These are phyloP conservation scores for Pseudonaja textilis DNA, from an alignment of 2,113 vertebrate genomes.

Conservation along the genomic window DNA sequence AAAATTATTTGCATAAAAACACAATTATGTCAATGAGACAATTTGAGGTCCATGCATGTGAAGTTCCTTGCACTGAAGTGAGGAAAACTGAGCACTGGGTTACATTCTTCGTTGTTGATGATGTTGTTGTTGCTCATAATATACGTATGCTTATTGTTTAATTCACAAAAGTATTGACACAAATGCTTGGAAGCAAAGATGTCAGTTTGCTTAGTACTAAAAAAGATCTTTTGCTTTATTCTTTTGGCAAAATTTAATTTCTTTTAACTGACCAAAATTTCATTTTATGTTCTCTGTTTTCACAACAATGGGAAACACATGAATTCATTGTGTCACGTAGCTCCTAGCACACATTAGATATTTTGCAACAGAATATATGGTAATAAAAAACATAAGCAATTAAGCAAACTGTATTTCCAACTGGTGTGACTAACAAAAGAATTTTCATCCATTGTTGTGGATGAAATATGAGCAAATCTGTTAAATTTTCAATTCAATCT, in stretches of 20 bases:
- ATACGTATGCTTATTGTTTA: neutral
- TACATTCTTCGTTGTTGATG: neutral
- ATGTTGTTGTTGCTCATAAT: neutral
- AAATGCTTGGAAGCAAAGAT: neutral
- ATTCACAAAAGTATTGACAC: neutral
- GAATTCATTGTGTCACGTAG: slow-evolving; percentile 21
- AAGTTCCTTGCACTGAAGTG: neutral
- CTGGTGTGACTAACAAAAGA: neutral
- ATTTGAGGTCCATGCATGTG: neutral
- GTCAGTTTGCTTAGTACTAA: neutral
- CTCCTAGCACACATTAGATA: neutral
- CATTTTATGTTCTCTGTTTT: slow-evolving; percentile 2
- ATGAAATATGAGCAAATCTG: slow-evolving; percentile 16
- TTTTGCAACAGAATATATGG: slow-evolving; percentile 18
- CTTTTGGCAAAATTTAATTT: neutral
- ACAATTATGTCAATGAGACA: neutral
- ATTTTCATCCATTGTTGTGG: neutral
- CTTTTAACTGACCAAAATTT: neutral
- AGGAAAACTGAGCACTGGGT: neutral
- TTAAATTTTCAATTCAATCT: slow-evolving; percentile 12
- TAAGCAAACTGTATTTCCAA: slow-evolving; percentile 19
- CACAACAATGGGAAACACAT: slow-evolving; percentile 24
- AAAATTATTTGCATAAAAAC: neutral
- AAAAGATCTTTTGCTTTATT: neutral
- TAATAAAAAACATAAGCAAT: slow-evolving; percentile 31